Evolutionary conservation across 2,113 vertebrate genomes (phyloP).

Genomic region (Gavia stellata): DNA sequence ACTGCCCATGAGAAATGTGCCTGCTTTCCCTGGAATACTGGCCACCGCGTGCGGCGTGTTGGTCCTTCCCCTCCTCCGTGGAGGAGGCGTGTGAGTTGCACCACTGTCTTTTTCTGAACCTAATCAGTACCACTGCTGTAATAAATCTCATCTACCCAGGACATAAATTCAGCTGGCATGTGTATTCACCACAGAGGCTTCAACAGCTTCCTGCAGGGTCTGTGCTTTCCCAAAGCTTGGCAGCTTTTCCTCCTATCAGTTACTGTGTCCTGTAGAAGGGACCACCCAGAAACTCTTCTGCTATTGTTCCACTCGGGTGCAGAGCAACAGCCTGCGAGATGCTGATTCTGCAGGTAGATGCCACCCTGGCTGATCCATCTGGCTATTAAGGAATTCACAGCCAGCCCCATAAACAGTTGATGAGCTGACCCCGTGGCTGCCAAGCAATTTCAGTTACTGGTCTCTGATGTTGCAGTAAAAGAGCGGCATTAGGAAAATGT

Average conservation of each 20-base stretch:
- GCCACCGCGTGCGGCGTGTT: fast-evolving
- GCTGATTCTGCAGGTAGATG: neutral
- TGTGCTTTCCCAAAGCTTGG: neutral
- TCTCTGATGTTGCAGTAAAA: neutral
- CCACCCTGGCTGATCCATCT: neutral
- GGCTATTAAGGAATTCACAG: neutral
- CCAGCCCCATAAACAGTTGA: neutral
- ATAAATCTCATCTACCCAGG: neutral
- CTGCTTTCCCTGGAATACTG: neutral
- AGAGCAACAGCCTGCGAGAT: fast-evolving
- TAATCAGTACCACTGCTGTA: neutral
- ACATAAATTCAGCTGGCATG: neutral
- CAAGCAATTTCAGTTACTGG: neutral
- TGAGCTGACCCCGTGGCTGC: neutral
- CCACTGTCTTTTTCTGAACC: neutral
- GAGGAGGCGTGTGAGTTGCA: neutral
- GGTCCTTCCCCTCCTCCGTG: neutral
- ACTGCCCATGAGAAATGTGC: neutral
- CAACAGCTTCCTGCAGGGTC: neutral
- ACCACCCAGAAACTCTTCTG: slow-evolving; percentile 1
- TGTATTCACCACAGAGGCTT: neutral
- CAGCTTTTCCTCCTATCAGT: neutral
- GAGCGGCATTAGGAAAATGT: neutral
- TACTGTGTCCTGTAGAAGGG: neutral
- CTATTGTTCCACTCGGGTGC: neutral